Evolutionary conservation across 2,113 vertebrate genomes (phyloP), one percentile per base, ranked within the genome.

Genomic region (Labrus mixtus): DNA sequence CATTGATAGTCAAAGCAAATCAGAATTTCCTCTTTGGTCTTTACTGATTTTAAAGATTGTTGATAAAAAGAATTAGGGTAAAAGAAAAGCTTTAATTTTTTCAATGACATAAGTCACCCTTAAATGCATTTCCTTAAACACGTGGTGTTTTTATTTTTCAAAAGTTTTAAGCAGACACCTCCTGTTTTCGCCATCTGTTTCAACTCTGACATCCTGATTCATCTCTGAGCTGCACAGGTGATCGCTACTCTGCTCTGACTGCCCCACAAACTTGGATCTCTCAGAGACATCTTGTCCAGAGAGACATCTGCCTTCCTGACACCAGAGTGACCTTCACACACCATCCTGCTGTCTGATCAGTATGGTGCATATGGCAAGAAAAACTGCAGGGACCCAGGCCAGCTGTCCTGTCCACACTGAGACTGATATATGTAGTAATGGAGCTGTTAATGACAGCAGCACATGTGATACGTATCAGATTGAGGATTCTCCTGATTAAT

Each of bases 321-420:
- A 86, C 72, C 61, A 71, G 29, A 66, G 73, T 87, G 85, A 89
- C 90, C 89, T 90, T 89, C 89, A 89, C 78, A 89, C 78, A 75
- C 72, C 54, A 19, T 59, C 74, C 79, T 33, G 29, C 83, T 73
- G 68, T 80, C 78, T 68, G 77, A 85, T 72, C 78, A 33, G 55
- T 41, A 1, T 10, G 68, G 19, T 73, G 79, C 81, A 81, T 68
- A 81, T 84, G 70, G 86, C 54, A 10, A 78, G 72, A 46, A 66
- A 81, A 81, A 65, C 57, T 41, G 36, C 56, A 67, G 83, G 65
- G 71, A 73, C 55, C 46, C 39, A 17, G 46, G 71, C 80, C 78
- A 87, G 88, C 82, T 88, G 81, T 87, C 78, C 72, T 62, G 70
- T 79, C 56, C 78, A 61, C 50, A 81, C 29, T 45, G 58, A 73